These are phyloP conservation scores for Amblyraja radiata DNA, from an alignment of 2,797 vertebrate genomes.

Conservation along the genomic window DNA sequence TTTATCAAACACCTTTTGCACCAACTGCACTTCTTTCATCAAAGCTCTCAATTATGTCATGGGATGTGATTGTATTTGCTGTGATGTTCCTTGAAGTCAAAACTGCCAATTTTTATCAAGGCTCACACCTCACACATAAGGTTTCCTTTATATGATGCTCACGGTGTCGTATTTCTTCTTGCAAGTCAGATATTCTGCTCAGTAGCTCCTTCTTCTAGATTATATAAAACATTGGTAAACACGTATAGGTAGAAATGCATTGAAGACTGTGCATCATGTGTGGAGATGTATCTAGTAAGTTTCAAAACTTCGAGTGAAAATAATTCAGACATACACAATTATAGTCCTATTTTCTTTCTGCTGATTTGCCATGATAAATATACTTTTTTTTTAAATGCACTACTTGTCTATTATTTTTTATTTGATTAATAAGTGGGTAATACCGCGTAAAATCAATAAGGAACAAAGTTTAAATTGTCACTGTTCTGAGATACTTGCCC, in stretches of 20 bases:
- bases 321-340: neutral
- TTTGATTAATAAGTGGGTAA: neutral
- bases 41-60: neutral
- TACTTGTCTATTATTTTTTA: neutral
- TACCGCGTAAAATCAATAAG: neutral
- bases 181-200: slow-evolving; percentile 76
- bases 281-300: neutral
- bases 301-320: neutral
- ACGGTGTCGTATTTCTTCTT: slow-evolving; percentile 82
- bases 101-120: neutral
- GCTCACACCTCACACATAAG: neutral
- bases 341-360: neutral
- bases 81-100: neutral
- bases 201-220: slow-evolving; percentile 79
- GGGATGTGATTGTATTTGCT: neutral
- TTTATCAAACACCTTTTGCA: neutral
- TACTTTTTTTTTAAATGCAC: neutral
- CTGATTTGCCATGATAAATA: neutral
- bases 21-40: neutral
- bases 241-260: neutral
- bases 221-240: neutral
- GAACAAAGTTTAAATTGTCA: neutral
- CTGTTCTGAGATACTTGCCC: neutral
- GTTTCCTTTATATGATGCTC: slow-evolving; percentile 84
- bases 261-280: neutral